Percentiles rank a stretch among this genome's conserved stretches.
These are phyloP conservation scores for Machimus rusticus DNA, from an alignment of 2,888 invertebrate genomes.

Conservation along the genomic window DNA sequence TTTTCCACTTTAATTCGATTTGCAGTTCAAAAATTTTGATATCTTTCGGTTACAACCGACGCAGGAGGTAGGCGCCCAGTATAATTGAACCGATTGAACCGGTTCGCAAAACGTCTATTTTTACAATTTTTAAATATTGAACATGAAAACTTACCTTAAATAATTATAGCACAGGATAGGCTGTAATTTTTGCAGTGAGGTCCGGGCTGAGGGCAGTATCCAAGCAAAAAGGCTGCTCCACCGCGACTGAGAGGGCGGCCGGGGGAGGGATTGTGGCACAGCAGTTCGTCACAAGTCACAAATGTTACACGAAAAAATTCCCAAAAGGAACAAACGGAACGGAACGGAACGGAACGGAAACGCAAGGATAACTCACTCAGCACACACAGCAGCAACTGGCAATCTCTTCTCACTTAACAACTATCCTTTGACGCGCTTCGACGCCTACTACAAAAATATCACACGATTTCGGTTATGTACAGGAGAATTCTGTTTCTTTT, in stretches of 20 bases:
- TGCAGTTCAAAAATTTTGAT: too few species aligned
- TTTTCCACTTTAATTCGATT: too few species aligned
- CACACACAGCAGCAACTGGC: background rate
- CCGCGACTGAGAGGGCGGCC: background rate
- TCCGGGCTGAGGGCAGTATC: background rate
- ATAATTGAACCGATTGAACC: background rate
- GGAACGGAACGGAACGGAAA: background rate
- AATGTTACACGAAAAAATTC: background rate
- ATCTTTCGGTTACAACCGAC: too few species aligned
- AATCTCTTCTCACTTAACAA: background rate
- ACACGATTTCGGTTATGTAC: slow-evolving; percentile 25
- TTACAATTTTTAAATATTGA: background rate
- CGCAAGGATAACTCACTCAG: background rate
- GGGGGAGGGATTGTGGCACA: background rate
- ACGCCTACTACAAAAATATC: slow-evolving; percentile 29
- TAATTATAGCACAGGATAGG: background rate
- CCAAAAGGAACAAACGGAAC: background rate
- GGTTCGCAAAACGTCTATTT: background rate
- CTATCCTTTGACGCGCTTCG: background rate
- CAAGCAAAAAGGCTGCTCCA: background rate
- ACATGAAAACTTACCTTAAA: background rate
- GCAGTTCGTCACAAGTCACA: background rate
- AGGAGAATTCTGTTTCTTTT: background rate
- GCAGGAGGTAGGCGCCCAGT: background rate
- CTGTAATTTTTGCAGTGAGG: background rate